A percentile compares a stretch with the other conserved stretches of the same genome.
Evolutionary conservation across 23 tunicate genomes (phyloP).

Genomic region (Halocynthia roretzi): DNA sequence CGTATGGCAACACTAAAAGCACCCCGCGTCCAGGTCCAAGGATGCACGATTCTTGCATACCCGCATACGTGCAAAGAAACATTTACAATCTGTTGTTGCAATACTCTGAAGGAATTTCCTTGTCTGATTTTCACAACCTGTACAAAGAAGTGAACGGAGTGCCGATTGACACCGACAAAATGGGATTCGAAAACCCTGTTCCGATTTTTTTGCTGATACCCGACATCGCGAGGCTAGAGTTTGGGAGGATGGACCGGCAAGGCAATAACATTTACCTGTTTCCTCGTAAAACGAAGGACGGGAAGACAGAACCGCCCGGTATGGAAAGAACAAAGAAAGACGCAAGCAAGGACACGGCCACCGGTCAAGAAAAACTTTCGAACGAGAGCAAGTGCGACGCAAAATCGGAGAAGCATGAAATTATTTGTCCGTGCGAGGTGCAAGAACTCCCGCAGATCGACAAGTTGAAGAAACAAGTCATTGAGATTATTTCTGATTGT

Average conservation of each 20-base stretch:
- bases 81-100: slow-evolving; percentile 30
- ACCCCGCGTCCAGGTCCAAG: too few relatives aligned
- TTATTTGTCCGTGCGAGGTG: too few relatives aligned
- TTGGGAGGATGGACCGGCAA: slow-evolving; percentile 39
- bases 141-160: slow-evolving; percentile 47
- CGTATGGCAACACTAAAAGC: background rate
- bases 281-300: slow-evolving; percentile 34
- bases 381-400: too few relatives aligned
- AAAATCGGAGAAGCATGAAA: too few relatives aligned
- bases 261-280: slow-evolving; percentile 54
- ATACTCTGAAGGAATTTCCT: slow-evolving; percentile 41
- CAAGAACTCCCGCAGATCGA: too few relatives aligned
- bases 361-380: background rate
- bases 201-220: slow-evolving; percentile 30
- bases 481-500: too few relatives aligned
- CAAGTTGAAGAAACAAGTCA: too few relatives aligned
- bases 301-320: background rate
- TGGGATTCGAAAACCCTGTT: slow-evolving; percentile 3
- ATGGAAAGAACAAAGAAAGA: background rate
- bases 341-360: background rate
- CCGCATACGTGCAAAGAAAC: slow-evolving; percentile 30
- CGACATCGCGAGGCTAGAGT: slow-evolving; percentile 53
- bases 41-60: too few relatives aligned
- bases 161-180: slow-evolving; percentile 2
- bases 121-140: slow-evolving; percentile 32